Percentiles rank a stretch among this genome's conserved stretches.
Conservation (phyloP, 1,140 invertebrate genomes). For the Tetranychus cinnabarinus region DNA sequence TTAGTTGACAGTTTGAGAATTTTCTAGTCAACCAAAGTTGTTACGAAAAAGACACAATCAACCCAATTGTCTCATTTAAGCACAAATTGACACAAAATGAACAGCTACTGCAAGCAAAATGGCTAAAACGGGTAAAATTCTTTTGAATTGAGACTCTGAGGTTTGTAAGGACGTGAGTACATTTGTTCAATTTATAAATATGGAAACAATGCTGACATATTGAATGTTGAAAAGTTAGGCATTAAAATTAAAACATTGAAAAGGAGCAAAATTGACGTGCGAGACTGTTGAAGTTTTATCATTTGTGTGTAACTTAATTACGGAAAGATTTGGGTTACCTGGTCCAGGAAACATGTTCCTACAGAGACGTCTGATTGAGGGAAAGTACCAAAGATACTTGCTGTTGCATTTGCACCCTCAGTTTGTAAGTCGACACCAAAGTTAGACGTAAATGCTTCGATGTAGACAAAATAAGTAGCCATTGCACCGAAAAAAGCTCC, state of each 20-base stretch:
- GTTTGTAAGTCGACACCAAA: slow-evolving; percentile 13
- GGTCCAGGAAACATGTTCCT: slow-evolving; percentile 24
- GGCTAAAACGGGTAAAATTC: too few species aligned
- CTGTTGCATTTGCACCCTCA: slow-evolving; percentile 4
- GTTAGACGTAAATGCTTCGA: slow-evolving; percentile 21
- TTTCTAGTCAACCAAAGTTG: too few species aligned
- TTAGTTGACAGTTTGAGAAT: too few species aligned
- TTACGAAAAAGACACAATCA: too few species aligned
- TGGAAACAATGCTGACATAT: too few species aligned
- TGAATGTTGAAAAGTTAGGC: too few species aligned
- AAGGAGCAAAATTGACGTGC: too few species aligned
- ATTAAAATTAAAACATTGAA: not conserved
- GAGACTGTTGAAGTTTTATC: not conserved
- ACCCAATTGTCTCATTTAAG: too few species aligned
- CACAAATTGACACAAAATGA: too few species aligned
- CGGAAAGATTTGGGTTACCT: slow-evolving; percentile 17
- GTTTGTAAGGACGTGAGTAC: too few species aligned
- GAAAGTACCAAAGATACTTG: slow-evolving; percentile 29
- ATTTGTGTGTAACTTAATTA: not conserved
- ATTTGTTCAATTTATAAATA: not conserved
- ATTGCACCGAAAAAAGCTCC: slow-evolving; percentile 18
- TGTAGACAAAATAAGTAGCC: slow-evolving; percentile 12
- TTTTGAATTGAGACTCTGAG: too few species aligned
- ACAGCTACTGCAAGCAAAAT: too few species aligned
- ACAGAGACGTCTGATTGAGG: slow-evolving; percentile 23